A percentile compares a stretch with the other conserved stretches of the same genome.
Conservation (phyloP, 64 coral and sea anemone species). For the Platygyra sinensis region DNA sequence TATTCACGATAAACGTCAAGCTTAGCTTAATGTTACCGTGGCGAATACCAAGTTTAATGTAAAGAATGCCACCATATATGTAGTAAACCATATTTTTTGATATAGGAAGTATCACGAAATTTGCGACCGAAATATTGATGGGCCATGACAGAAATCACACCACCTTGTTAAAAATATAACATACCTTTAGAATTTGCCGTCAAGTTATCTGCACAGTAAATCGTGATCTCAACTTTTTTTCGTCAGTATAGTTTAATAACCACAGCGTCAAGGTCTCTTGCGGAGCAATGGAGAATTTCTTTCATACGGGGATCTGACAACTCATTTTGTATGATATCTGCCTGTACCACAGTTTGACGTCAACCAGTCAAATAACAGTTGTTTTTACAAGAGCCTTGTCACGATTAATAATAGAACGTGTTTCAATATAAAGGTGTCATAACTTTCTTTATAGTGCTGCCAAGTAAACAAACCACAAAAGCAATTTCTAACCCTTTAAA, state of each 20-base stretch:
- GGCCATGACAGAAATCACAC: too few species aligned
- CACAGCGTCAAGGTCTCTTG: background rate
- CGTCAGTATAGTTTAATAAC: background rate
- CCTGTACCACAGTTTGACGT: constrained; percentile 3
- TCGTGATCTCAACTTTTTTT: too few species aligned
- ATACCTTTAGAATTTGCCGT: too few species aligned
- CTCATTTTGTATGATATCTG: background rate
- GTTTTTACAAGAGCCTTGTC: background rate
- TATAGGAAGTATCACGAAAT: too few species aligned
- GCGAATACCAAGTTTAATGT: too few species aligned
- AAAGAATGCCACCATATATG: too few species aligned
- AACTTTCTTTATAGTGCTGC: background rate
- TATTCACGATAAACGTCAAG: too few species aligned
- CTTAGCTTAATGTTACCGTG: too few species aligned
- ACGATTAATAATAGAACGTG: background rate
- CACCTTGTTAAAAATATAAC: too few species aligned
- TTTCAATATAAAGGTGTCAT: background rate
- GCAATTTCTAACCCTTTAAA: background rate
- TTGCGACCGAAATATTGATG: too few species aligned
- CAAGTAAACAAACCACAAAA: background rate
- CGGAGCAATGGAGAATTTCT: background rate
- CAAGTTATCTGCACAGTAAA: too few species aligned
- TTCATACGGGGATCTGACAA: background rate
- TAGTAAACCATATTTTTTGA: too few species aligned
- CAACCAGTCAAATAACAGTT: background rate